These are phyloP conservation scores for Dinothrombium tinctorium DNA, from an alignment of 1,140 invertebrate genomes.

Conservation along the genomic window DNA sequence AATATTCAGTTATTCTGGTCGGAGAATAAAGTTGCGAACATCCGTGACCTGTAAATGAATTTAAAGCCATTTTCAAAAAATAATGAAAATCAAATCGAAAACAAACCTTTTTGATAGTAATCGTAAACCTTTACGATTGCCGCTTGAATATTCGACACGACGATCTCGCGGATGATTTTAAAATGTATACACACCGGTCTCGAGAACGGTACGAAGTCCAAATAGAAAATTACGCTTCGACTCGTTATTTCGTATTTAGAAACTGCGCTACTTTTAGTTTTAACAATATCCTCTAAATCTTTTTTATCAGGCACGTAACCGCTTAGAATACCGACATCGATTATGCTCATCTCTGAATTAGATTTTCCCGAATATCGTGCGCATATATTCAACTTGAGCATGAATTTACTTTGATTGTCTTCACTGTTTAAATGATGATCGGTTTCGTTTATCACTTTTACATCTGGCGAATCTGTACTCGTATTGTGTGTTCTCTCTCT, in stretches of 20 bases:
- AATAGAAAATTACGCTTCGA: constrained; percentile 6
- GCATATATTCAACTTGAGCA: constrained; percentile 8
- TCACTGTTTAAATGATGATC: background rate
- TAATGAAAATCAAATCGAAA: background rate
- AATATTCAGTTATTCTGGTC: background rate
- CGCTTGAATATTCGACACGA: constrained; percentile 8
- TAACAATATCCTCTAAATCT: constrained; percentile 15
- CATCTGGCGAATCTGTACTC: too few species aligned
- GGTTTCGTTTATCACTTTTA: background rate
- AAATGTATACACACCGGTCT: constrained; percentile 5
- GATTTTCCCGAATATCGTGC: background rate
- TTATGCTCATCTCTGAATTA: constrained; percentile 18
- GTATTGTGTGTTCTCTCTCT: too few species aligned
- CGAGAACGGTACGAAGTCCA: constrained; percentile 3
- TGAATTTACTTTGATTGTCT: background rate
- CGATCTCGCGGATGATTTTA: constrained; percentile 2
- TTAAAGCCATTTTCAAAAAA: background rate
- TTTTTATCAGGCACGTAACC: constrained; percentile 18
- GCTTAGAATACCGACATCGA: constrained; percentile 21
- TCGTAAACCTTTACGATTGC: constrained; percentile 9
- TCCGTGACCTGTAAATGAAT: background rate
- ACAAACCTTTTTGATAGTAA: constrained; percentile 10
- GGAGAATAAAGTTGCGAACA: constrained; percentile 5
- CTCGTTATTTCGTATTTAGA: constrained; percentile 1
- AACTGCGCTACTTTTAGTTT: background rate